phyloP scores from a whole-genome alignment of 2,888 invertebrate species.

The Lasioglossum marginatum region DNA sequence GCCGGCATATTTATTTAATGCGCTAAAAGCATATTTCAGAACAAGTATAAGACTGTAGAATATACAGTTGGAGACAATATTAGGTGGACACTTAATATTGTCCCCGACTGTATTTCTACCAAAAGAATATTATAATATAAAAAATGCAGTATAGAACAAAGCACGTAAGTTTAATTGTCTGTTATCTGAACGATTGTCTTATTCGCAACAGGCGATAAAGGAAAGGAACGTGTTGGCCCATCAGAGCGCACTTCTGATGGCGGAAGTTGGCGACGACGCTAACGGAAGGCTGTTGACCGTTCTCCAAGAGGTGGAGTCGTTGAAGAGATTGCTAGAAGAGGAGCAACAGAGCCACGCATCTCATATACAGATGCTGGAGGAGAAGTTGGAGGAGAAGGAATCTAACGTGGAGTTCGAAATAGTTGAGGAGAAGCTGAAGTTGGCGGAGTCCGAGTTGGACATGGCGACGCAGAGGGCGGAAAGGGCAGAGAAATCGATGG shows the following conservation, averaged over 20 bases:
- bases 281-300: slow-evolving; percentile 85
- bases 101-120: no score
- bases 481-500: slow-evolving; percentile 85
- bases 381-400: slow-evolving; percentile 88
- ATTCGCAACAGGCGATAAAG: slow-evolving; percentile 86
- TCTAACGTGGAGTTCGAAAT: slow-evolving; percentile 89
- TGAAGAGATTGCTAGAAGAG: slow-evolving; percentile 87
- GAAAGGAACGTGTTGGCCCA: slow-evolving; percentile 88
- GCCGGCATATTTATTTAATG: no score
- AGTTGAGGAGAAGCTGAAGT: slow-evolving; percentile 89
- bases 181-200: background rate
- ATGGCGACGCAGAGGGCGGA: slow-evolving; percentile 88
- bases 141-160: no score
- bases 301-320: slow-evolving; percentile 87
- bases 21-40: no score
- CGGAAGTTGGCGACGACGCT: slow-evolving; percentile 87
- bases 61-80: no score
- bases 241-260: slow-evolving; percentile 89
- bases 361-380: slow-evolving; percentile 87
- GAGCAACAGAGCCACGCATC: slow-evolving; percentile 86
- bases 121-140: no score
- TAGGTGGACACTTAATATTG: no score
- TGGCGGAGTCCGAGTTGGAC: slow-evolving; percentile 89
- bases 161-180: no score
- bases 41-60: no score